Percentiles rank a stretch among this genome's conserved stretches.
phyloP scores from a whole-genome alignment of 2,888 invertebrate species.

The Drosophila falleni region DNA sequence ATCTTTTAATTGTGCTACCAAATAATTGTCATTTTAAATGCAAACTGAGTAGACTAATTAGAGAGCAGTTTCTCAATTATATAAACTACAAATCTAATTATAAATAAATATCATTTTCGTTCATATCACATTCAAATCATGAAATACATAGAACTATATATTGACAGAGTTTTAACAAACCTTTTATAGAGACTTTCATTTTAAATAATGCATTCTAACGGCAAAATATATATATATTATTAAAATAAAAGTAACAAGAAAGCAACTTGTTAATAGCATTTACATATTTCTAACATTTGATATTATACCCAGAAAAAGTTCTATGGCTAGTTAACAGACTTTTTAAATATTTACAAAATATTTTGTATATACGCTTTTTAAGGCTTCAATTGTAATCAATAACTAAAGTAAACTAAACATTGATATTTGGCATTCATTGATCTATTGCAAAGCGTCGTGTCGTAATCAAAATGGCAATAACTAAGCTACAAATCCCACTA shows the following conservation, averaged over 20 bases:
- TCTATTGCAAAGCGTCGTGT: slow-evolving; percentile 35
- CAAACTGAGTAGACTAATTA: slow-evolving; percentile 54
- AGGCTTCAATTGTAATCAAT: slow-evolving; percentile 67
- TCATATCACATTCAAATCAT: slow-evolving; percentile 66
- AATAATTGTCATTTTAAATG: slow-evolving; percentile 71
- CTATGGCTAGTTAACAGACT: slow-evolving; percentile 69
- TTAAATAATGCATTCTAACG: slow-evolving; percentile 35
- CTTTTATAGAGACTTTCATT: slow-evolving; percentile 45
- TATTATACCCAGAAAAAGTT: slow-evolving; percentile 40
- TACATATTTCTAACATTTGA: slow-evolving; percentile 49
- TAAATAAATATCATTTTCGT: slow-evolving; percentile 65
- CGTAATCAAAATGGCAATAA: slow-evolving; percentile 72
- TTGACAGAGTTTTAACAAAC: slow-evolving; percentile 46
- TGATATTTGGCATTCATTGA: slow-evolving; percentile 20
- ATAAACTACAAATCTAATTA: slow-evolving; percentile 39
- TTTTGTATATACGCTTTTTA: slow-evolving; percentile 81
- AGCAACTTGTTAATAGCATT: slow-evolving; percentile 55
- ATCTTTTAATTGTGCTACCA: slow-evolving; percentile 56
- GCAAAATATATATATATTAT: slow-evolving; percentile 8
- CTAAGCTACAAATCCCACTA: slow-evolving; percentile 72
- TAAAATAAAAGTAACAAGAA: slow-evolving; percentile 26
- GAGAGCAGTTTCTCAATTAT: slow-evolving; percentile 44
- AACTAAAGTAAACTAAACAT: slow-evolving; percentile 26
- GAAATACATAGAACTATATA: slow-evolving; percentile 29
- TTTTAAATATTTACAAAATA: slow-evolving; percentile 80